Evolutionary conservation across 2,797 vertebrate species (phyloP).

Genomic region (Arrhamphus sclerolepis): DNA sequence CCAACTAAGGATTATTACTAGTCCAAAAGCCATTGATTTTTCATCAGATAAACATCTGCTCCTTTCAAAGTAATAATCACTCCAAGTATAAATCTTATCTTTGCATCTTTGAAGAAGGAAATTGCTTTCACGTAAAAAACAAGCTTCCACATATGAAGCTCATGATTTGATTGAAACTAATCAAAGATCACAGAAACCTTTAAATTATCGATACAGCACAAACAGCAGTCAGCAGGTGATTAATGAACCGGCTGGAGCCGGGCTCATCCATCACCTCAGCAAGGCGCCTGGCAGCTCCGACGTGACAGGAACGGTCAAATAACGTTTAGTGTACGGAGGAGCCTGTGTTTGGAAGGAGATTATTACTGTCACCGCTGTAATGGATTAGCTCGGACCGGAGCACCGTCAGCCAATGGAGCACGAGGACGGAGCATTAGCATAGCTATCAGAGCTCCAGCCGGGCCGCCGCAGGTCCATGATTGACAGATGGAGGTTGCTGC

Average conservation of each 20-base stretch:
- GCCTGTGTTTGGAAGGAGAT: constrained; percentile 77
- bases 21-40: constrained; percentile 26
- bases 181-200: constrained; percentile 61
- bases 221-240: constrained; percentile 72
- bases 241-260: constrained; percentile 57
- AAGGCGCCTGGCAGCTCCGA: constrained; percentile 62
- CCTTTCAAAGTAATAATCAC: too few relatives aligned
- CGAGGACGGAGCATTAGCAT: constrained; percentile 73
- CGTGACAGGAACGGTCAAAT: constrained; percentile 81
- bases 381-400: constrained; percentile 78
- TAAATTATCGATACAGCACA: constrained; percentile 58
- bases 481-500: constrained; percentile 79
- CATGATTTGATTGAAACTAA: constrained; percentile 53
- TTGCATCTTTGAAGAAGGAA: not conserved
- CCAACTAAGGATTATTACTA: not conserved
- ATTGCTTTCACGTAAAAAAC: not conserved
- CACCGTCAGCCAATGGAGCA: constrained; percentile 67
- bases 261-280: constrained; percentile 79
- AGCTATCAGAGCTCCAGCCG: constrained; percentile 79
- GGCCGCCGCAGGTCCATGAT: constrained; percentile 71
- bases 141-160: constrained; percentile 6
- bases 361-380: constrained; percentile 81
- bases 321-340: constrained; percentile 80
- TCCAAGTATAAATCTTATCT: too few relatives aligned
- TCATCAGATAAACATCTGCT: constrained; percentile 17